phyloP scores from a whole-genome alignment of 2,113 vertebrate genomes.

The Eublepharis macularius region DNA sequence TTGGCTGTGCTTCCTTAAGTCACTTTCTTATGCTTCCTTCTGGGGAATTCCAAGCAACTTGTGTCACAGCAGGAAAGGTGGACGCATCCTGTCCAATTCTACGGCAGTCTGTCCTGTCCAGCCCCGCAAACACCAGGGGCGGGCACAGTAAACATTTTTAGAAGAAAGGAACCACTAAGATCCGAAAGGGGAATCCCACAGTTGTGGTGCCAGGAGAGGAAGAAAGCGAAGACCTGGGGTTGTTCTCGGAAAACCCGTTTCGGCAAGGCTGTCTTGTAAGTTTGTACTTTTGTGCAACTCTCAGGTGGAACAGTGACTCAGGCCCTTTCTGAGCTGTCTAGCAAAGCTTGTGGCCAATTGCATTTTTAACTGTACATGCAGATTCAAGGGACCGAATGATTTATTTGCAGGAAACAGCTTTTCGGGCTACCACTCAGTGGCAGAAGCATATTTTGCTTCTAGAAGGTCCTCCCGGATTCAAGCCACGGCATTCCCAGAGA shows the following conservation, averaged over 20 bases:
- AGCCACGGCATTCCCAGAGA: no score
- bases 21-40: background rate
- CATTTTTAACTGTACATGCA: no score
- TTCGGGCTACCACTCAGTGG: no score
- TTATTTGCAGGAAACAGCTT: no score
- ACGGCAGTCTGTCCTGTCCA: slow-evolving; percentile 17
- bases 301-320: no score
- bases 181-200: slow-evolving; percentile 24
- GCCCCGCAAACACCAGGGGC: background rate
- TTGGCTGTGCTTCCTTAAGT: slow-evolving; percentile 41
- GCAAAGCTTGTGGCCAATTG: no score
- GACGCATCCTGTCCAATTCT: slow-evolving; percentile 57
- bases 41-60: slow-evolving; percentile 58
- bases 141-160: background rate
- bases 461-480: no score
- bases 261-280: background rate
- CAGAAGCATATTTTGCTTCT: no score
- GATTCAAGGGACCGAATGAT: no score
- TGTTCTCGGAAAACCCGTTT: background rate
- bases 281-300: background rate
- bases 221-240: background rate
- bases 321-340: no score
- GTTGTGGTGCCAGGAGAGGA: fast-evolving
- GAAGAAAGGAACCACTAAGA: background rate
- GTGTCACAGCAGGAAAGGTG: slow-evolving; percentile 72